Percentiles rank a stretch among this genome's conserved stretches.
Conservation (phyloP, 1,140 invertebrate species). For the Neomicropteryx cornuta region DNA sequence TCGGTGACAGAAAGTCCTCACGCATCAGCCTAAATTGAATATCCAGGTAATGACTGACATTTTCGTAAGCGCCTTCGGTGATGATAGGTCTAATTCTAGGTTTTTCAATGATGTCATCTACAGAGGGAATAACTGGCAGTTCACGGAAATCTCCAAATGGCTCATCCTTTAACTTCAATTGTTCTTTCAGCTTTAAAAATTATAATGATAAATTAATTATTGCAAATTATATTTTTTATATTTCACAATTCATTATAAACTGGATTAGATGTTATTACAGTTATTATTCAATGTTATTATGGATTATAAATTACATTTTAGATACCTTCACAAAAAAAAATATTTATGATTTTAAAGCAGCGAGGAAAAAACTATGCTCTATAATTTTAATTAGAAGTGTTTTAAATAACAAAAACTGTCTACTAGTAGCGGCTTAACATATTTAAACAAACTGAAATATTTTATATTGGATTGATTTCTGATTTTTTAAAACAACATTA, state of each 20-base stretch:
- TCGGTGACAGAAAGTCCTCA: conserved; percentile 58
- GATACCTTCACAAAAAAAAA: no score
- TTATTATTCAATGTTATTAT: no score
- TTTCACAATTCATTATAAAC: conserved; percentile 2
- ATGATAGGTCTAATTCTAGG: conserved; percentile 47
- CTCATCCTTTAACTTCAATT: conserved; percentile 19
- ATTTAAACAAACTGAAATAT: no score
- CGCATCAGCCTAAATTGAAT: conserved; percentile 63
- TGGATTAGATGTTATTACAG: neutral
- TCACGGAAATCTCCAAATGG: conserved; percentile 35
- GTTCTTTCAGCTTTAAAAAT: conserved; percentile 16
- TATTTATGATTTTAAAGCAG: no score
- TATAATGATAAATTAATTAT: conserved; percentile 12
- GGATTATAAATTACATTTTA: no score
- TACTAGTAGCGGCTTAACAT: no score
- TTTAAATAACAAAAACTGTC: no score
- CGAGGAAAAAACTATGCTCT: no score
- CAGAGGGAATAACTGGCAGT: conserved; percentile 32
- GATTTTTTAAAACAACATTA: no score
- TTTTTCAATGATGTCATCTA: conserved; percentile 21
- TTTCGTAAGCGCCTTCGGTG: conserved; percentile 44
- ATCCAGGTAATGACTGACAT: conserved; percentile 63
- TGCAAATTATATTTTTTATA: conserved; percentile 2
- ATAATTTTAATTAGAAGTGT: no score
- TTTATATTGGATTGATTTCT: no score